phyloP scores from a whole-genome alignment of 2,888 invertebrate genomes.

The Conus canariensis region DNA sequence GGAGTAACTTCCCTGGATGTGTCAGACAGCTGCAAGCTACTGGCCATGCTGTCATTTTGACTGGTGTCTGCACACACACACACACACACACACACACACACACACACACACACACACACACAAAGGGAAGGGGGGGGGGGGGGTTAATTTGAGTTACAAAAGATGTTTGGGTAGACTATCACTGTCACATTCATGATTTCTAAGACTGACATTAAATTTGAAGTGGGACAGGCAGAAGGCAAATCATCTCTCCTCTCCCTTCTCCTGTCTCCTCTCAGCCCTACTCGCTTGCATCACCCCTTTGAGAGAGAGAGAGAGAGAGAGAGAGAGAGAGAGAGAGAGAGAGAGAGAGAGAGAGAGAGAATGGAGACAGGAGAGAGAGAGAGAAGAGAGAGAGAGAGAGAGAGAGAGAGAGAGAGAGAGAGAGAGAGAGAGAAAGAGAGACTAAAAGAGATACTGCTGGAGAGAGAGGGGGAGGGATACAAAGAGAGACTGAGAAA shows the following conservation, averaged over 20 bases:
- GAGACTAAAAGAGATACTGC: too few relatives aligned
- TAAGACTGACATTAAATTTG: too few relatives aligned
- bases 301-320: slow-evolving; percentile 1
- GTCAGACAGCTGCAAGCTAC: slow-evolving; percentile 41
- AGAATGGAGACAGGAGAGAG: not conserved
- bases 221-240: too few relatives aligned
- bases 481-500: too few relatives aligned
- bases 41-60: slow-evolving; percentile 51
- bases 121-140: too few relatives aligned
- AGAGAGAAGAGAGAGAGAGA: not conserved
- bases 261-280: not conserved
- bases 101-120: not conserved
- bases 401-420: too few relatives aligned
- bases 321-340: slow-evolving; percentile 16
- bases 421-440: not conserved
- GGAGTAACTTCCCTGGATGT: slow-evolving; percentile 47
- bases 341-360: not conserved
- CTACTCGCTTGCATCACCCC: too few relatives aligned
- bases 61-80: slow-evolving; percentile 35
- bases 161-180: too few relatives aligned
- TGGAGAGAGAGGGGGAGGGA: not conserved
- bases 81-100: too few relatives aligned
- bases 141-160: too few relatives aligned
- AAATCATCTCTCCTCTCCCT: too few relatives aligned
- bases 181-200: too few relatives aligned